These are phyloP conservation scores for Acleris holmiana DNA, from an alignment of 2,888 invertebrate genomes.

Conservation along the genomic window DNA sequence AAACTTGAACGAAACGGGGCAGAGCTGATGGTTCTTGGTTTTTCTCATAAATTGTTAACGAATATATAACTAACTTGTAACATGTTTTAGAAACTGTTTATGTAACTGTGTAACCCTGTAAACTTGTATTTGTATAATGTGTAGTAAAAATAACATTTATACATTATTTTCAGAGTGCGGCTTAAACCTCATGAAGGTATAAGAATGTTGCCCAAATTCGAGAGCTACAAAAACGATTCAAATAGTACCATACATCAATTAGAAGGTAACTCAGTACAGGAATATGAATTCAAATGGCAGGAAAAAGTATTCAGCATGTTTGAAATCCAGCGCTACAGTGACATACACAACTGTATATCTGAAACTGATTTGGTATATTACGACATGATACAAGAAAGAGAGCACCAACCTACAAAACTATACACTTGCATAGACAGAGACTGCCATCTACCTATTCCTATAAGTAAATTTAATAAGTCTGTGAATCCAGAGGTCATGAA, in stretches of 20 bases:
- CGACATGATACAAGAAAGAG: conserved; percentile 58
- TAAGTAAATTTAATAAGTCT: conserved; percentile 47
- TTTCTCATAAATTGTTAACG: conserved; percentile 11
- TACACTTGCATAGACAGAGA: conserved; percentile 87
- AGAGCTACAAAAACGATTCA: conserved; percentile 59
- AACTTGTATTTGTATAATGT: too few species aligned
- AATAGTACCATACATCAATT: conserved; percentile 47
- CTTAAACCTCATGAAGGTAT: conserved; percentile 64
- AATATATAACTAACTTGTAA: too few species aligned
- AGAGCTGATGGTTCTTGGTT: conserved; percentile 19
- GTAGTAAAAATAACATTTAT: conserved; percentile 39
- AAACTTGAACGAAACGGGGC: not conserved
- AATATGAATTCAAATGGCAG: conserved; percentile 87
- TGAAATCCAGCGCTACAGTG: conserved; percentile 85
- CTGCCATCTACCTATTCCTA: conserved; percentile 67
- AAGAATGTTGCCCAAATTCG: conserved; percentile 67
- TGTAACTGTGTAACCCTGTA: too few species aligned
- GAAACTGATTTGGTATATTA: conserved; percentile 79
- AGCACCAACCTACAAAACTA: conserved; percentile 59
- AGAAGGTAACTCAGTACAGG: conserved; percentile 51
- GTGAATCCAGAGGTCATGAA: conserved; percentile 39
- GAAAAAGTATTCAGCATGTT: conserved; percentile 87
- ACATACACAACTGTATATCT: conserved; percentile 85
- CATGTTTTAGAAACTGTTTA: too few species aligned
- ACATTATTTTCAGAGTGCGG: conserved; percentile 56